Evolutionary conservation across 1,140 invertebrate species (phyloP).

Genomic region (Zeugodacus cucurbitae): DNA sequence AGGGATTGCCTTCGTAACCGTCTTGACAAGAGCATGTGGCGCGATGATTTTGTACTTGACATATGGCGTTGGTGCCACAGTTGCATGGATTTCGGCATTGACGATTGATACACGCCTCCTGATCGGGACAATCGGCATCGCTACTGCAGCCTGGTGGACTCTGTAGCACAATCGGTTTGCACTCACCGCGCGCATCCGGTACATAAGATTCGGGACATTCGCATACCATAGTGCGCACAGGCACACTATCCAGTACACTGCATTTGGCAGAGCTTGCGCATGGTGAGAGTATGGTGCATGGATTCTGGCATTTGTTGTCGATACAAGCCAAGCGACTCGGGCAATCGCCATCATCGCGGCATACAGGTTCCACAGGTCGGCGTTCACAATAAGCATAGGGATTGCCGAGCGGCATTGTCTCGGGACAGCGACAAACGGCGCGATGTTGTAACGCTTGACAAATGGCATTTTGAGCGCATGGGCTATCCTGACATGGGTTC

Average conservation of each 20-base stretch:
- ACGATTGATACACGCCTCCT: constrained; percentile 85
- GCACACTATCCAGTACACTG: constrained; percentile 82
- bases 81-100: constrained; percentile 88
- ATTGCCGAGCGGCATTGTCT: constrained; percentile 79
- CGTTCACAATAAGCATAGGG: constrained; percentile 80
- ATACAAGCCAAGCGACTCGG: constrained; percentile 84
- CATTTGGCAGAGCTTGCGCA: constrained; percentile 79
- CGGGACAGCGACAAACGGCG: constrained; percentile 80
- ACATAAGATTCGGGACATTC: constrained; percentile 86
- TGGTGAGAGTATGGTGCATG: constrained; percentile 78
- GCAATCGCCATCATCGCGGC: constrained; percentile 81
- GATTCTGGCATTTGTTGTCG: constrained; percentile 80
- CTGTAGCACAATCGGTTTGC: constrained; percentile 76
- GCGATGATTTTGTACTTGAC: constrained; percentile 83
- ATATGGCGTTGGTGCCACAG: constrained; percentile 86
- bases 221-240: constrained; percentile 85
- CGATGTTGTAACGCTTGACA: constrained; percentile 82
- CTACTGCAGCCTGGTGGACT: constrained; percentile 78
- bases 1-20: constrained; percentile 87
- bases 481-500: constrained; percentile 77
- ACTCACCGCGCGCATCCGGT: constrained; percentile 80
- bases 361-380: constrained; percentile 71
- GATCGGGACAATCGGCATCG: constrained; percentile 81
- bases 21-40: constrained; percentile 86
- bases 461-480: constrained; percentile 83